Conservation (phyloP, 2,113 vertebrate species). For the Mastomys natalensis region DNA sequence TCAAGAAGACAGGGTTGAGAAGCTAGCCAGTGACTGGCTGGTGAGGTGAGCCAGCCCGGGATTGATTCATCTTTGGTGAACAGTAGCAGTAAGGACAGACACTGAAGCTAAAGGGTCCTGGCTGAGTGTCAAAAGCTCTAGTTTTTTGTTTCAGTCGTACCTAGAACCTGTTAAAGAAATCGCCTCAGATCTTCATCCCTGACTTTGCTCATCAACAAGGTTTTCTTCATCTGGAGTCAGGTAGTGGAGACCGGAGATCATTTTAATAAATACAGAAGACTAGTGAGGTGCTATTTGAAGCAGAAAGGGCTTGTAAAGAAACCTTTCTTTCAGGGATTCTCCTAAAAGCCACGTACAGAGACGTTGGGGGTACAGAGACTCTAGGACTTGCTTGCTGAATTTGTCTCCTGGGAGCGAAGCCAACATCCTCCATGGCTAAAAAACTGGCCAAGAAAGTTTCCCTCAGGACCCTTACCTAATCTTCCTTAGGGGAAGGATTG, state of each 20-base stretch:
- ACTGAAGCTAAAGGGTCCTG: background rate
- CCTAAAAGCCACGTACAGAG: constrained; percentile 21
- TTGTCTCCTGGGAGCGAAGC: constrained; percentile 49
- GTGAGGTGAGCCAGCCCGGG: background rate
- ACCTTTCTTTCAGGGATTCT: background rate
- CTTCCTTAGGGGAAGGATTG: constrained; percentile 63
- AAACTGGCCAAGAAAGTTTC: constrained; percentile 50
- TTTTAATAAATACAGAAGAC: constrained; percentile 35
- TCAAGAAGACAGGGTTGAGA: background rate
- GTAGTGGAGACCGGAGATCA: background rate
- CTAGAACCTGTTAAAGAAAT: background rate
- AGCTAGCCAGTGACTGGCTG: background rate
- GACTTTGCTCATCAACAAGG: constrained; percentile 6
- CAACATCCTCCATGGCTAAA: constrained; percentile 60
- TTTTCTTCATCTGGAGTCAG: constrained; percentile 38
- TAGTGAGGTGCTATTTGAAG: constrained; percentile 27
- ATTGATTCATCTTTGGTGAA: constrained; percentile 11
- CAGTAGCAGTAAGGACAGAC: background rate
- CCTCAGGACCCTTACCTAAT: constrained; percentile 73
- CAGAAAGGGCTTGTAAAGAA: constrained; percentile 6
- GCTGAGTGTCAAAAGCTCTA: background rate
- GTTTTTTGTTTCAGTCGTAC: background rate
- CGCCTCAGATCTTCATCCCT: background rate
- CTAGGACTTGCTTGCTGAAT: constrained; percentile 18
- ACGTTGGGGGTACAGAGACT: constrained; percentile 4